Evolutionary conservation across 2,797 vertebrate genomes (phyloP), one percentile per base, ranked within the genome.

Genomic region (Fringilla coelebs): DNA sequence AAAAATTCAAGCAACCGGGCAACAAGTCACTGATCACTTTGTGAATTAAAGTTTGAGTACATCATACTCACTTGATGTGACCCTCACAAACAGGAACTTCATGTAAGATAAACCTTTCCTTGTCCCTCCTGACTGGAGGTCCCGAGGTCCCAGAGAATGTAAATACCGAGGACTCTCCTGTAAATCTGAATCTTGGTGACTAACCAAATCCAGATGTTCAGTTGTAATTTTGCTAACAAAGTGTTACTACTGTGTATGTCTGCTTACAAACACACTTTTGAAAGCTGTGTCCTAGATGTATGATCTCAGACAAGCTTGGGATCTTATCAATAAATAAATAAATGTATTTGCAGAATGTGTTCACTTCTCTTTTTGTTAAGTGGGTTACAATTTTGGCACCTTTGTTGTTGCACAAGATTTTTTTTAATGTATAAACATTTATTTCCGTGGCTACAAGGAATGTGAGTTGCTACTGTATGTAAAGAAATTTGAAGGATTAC

Each of bases 291-390:
- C 76, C 72, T 77, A 88, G 62, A 62, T 72, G 31, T 54, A 86
- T 78, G 38, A 43, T 83, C 65, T 94, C 68, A 13, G 54, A 43
- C 34, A 80, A 92, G 26, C 49, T 55, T 70, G 70, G 81, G 79
- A 66, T 72, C 76, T 62, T 72, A 41, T 13, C 58, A 90, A 72
- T 88, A 93, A 96, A 89, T 85, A 92, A 96, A 90, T 49, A 81
- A 75, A 70, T 65, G 48, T 70, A 70, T 94, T 96, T 94, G 76
- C 82, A 94, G 76, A 91, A 84, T 17, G 20, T 18, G 15, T 72
- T 89, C n/a, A 51, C 0, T 4, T 55, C 61, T 94, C 54, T 94
- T 38, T 52, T 51, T 83, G 49, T 94, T 38, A 75, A 84, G 19
- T 20, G 46, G 9, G 18, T 66, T 88, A 68, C 34, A 57, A 65